Evolutionary conservation across 2,113 vertebrate species (phyloP).

Genomic region (Bothrops jararaca): DNA sequence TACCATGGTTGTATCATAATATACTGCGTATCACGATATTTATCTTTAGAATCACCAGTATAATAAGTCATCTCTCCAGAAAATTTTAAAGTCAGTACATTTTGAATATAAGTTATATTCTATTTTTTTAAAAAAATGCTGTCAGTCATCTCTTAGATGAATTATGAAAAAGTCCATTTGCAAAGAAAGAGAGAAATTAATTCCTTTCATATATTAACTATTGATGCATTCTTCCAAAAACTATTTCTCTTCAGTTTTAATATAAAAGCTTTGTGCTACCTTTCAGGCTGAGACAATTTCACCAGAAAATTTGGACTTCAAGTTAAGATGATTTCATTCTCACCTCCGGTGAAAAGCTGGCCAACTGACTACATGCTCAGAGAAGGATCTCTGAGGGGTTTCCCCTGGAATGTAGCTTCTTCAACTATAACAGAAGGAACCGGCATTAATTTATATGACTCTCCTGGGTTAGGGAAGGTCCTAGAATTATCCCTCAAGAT

Average conservation of each 20-base stretch:
- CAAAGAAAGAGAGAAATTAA: neutral
- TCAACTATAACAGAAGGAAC: too few relatives aligned
- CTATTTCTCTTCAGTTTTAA: neutral
- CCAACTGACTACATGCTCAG: too few relatives aligned
- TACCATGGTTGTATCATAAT: neutral
- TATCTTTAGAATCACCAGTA: neutral
- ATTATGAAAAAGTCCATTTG: slow-evolving; percentile 17
- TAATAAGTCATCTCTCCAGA: neutral
- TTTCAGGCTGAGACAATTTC: neutral
- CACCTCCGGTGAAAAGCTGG: too few relatives aligned
- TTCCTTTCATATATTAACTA: neutral
- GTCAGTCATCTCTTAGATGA: neutral
- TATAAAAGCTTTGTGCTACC: accelerated
- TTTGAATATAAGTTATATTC: neutral
- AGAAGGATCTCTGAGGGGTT: too few relatives aligned
- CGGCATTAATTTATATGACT: too few relatives aligned
- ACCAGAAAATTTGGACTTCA: neutral
- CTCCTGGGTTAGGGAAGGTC: too few relatives aligned
- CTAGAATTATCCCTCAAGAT: too few relatives aligned
- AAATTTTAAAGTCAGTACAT: neutral
- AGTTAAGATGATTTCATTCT: neutral
- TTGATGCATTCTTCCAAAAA: neutral
- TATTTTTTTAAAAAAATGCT: neutral
- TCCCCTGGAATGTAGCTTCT: too few relatives aligned
- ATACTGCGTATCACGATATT: neutral